Evolutionary conservation across 2,797 vertebrate genomes (phyloP).

Genomic region (Pantherophis alleghaniensis): DNA sequence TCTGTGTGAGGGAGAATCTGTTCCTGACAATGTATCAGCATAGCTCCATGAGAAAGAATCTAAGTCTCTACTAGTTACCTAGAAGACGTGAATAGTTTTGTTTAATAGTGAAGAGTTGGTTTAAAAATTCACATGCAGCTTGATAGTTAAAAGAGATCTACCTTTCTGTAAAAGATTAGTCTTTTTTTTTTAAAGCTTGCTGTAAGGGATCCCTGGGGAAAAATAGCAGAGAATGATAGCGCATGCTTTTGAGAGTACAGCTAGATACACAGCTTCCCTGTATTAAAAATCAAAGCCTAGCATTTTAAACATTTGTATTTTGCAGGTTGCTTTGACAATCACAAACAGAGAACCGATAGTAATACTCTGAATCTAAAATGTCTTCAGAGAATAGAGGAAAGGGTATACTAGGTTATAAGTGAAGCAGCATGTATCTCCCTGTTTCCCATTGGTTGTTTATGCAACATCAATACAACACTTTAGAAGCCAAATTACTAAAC

Average conservation of each 20-base stretch:
- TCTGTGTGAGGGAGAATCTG: neutral
- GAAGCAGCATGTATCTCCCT: conserved; percentile 68
- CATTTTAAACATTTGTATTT: conserved; percentile 40
- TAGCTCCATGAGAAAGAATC: neutral
- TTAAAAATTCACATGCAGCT: conserved; percentile 33
- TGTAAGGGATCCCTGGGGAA: conserved; percentile 3
- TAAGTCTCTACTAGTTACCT: neutral
- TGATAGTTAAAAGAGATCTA: conserved; percentile 1
- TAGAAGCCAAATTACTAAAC: conserved; percentile 86
- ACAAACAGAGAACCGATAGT: conserved; percentile 31
- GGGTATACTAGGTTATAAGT: conserved; percentile 57
- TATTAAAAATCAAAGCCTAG: conserved; percentile 47
- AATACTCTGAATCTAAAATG: conserved; percentile 50
- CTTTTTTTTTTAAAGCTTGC: conserved; percentile 37
- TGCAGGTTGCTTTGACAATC: conserved; percentile 33
- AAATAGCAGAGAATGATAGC: conserved; percentile 16
- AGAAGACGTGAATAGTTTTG: neutral
- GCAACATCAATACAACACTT: conserved; percentile 83
- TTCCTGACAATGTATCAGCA: neutral
- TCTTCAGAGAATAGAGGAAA: conserved; percentile 40
- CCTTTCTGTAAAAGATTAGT: conserved; percentile 14
- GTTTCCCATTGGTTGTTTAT: conserved; percentile 76
- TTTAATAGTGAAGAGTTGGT: neutral
- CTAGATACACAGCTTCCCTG: conserved; percentile 32
- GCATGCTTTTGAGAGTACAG: conserved; percentile 36